Conservation (phyloP, 1,140 invertebrate genomes). For the Anthonomus grandis region DNA sequence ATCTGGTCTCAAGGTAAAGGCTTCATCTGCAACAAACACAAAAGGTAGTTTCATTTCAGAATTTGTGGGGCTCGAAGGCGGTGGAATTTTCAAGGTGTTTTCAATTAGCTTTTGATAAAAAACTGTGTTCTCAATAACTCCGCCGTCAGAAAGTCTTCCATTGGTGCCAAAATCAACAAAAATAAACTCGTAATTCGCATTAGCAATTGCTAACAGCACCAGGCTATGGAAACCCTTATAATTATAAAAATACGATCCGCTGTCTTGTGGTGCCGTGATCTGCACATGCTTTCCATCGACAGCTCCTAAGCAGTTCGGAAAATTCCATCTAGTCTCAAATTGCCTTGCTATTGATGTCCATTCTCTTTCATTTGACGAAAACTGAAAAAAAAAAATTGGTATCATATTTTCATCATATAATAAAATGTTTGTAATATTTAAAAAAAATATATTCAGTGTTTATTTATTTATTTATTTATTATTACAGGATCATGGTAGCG, state of each 20-base stretch:
- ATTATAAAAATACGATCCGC: conserved; percentile 43
- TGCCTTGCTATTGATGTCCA: conserved; percentile 16
- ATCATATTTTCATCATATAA: too few species aligned
- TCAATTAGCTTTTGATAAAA: conserved; percentile 17
- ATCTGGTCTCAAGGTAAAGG: conserved; percentile 28
- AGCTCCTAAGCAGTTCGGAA: conserved; percentile 27
- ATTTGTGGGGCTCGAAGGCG: neutral
- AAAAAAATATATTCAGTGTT: too few species aligned
- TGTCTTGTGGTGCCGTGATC: conserved; percentile 15
- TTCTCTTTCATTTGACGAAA: conserved; percentile 14
- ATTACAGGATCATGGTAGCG: too few species aligned
- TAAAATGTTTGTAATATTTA: too few species aligned
- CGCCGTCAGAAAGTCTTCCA: conserved; percentile 43
- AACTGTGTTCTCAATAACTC: conserved; percentile 20
- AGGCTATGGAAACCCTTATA: conserved; percentile 49
- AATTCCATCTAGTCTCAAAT: conserved; percentile 26
- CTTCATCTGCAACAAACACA: conserved; percentile 31
- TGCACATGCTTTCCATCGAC: conserved; percentile 30
- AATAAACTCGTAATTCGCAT: conserved; percentile 48
- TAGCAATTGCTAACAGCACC: conserved; percentile 47
- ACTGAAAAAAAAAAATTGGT: too few species aligned
- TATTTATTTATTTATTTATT: too few species aligned
- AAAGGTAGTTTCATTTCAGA: neutral
- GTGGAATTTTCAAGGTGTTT: conserved; percentile 18
- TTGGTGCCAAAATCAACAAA: conserved; percentile 46